Base-by-base conservation (phyloP, 1,140 invertebrate species). In the Brachystomella parvula region DNA sequence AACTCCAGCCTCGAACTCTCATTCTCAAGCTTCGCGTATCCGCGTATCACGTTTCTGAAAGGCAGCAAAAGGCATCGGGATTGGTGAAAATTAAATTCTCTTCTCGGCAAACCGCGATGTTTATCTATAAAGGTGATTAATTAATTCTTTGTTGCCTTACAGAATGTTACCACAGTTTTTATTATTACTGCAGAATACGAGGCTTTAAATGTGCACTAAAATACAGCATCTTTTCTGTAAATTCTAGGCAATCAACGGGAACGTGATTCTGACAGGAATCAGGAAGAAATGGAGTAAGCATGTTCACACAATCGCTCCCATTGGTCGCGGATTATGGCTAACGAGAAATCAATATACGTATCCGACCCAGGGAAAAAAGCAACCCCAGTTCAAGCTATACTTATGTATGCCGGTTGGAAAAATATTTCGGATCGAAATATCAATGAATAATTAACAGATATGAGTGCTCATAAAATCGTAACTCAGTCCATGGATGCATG, bases 371-470 rank as follows among this genome's bases (percentile, higher is more conserved):
- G 78, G 68, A 35, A 68, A 71, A 53, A 65, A 65, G 19, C 64
- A 69, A 28, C 59, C 74, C 2, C 89, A 92, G 74, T 93, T 86
- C 74, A 92, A 92, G 79, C 80, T 94, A 1, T 94, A 90, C 68
- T 84, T 92, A 1, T 93, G 90, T 74, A 92, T 92, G 89, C 89
- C 90, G 0, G 81, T 86, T 66, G 90, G 90, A 0, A 89, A 87
- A 74, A 75, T 94, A 6, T 94, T 91, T 73, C 82, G 84, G 67
- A 82, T 94, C 2, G 84, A 86, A 0, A 82, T 88, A 2, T 82
- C 83, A 17, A 79, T 71, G 19, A 73, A 73, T 67, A 33, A 61
- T 6, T 49, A 62, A 19, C n/a, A n/a, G n/a, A n/a, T n/a, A n/a
- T n/a, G n/a, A n/a, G n/a, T n/a, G n/a, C n/a, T n/a, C n/a, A n/a